phyloP scores from a whole-genome alignment of 2,113 vertebrate species.

The Tylochromis polylepis region DNA sequence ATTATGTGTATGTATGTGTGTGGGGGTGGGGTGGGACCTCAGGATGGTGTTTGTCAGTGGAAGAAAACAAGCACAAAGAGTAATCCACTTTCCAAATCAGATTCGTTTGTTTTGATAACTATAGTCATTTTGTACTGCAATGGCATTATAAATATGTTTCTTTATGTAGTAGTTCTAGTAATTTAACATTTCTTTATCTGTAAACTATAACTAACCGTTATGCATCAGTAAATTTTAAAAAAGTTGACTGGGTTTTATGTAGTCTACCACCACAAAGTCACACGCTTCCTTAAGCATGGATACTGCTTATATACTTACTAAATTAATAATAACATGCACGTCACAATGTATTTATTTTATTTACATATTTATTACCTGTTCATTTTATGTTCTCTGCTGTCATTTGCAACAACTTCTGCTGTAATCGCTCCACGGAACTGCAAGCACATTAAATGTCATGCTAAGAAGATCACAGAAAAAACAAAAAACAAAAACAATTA shows the following conservation, averaged over 20 bases:
- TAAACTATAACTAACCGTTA: conserved; percentile 59
- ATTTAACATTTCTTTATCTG: conserved; percentile 52
- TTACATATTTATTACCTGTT: conserved; percentile 64
- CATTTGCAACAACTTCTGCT: conserved; percentile 5
- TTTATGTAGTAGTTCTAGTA: conserved; percentile 50
- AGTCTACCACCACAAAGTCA: conserved; percentile 1
- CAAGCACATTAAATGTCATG: conserved; percentile 30
- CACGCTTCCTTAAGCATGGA: conserved; percentile 41
- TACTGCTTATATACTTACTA: conserved; percentile 16
- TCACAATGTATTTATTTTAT: conserved; percentile 64
- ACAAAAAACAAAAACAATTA: neutral
- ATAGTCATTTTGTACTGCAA: conserved; percentile 53
- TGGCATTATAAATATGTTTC: conserved; percentile 40
- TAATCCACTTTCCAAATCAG: conserved; percentile 37
- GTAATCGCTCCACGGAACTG: conserved; percentile 20
- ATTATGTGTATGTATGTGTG: conserved; percentile 24
- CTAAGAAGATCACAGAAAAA: neutral
- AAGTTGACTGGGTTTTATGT: conserved; percentile 30
- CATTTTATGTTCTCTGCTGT: conserved; percentile 27
- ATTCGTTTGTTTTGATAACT: conserved; percentile 43
- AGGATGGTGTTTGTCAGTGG: conserved; percentile 12
- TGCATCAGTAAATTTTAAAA: conserved; percentile 35
- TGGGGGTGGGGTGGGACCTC: neutral
- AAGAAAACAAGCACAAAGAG: conserved; percentile 70
- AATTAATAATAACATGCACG: conserved; percentile 39